Percentiles rank a stretch among this genome's conserved stretches.
Conservation (phyloP, 1,140 invertebrate genomes). For the Anoplolepis gracilipes region DNA sequence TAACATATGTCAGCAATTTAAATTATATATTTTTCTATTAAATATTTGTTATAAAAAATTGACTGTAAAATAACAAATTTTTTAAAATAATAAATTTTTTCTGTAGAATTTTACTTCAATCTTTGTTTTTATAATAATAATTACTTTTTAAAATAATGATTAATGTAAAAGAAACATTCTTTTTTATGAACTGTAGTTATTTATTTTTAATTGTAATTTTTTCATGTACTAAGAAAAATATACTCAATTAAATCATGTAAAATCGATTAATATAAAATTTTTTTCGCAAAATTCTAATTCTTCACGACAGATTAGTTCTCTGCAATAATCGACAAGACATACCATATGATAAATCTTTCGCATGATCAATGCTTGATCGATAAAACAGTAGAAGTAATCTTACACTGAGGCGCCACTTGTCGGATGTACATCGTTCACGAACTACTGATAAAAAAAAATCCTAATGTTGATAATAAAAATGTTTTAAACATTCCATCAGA, state of each 20-base stretch:
- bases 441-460: neutral
- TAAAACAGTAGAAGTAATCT: slow-evolving; percentile 23
- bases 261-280: neutral
- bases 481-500: neutral
- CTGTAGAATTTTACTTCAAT: too few relatives aligned
- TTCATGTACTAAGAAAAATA: neutral
- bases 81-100: too few relatives aligned
- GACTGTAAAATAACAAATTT: too few relatives aligned
- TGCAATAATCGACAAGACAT: neutral
- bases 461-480: neutral
- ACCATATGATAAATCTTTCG: neutral
- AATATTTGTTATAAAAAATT: too few relatives aligned
- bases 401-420: slow-evolving; percentile 56
- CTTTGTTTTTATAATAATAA: too few relatives aligned
- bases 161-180: too few relatives aligned
- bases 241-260: neutral
- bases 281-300: neutral
- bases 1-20: too few relatives aligned
- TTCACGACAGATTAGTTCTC: too few relatives aligned
- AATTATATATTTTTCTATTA: too few relatives aligned
- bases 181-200: too few relatives aligned
- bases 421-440: neutral
- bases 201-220: too few relatives aligned
- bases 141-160: too few relatives aligned
- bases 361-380: slow-evolving; percentile 32